Evolutionary conservation across 2,797 vertebrate genomes (phyloP).

Genomic region (Hypotaenidia okinawae): DNA sequence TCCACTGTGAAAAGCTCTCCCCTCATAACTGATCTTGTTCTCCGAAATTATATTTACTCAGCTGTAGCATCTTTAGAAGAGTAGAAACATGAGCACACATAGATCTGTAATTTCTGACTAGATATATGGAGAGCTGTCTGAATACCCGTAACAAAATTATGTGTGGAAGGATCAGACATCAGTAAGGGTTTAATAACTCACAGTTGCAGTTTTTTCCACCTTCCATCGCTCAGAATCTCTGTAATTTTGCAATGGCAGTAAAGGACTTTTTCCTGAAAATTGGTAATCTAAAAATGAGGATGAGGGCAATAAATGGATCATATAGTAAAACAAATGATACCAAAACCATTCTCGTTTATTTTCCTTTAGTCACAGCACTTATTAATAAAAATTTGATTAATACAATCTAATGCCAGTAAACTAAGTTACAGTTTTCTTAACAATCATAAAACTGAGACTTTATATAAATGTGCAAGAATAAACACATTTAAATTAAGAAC

Average conservation of each 20-base stretch:
- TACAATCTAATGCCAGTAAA: neutral
- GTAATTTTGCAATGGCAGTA: constrained; percentile 32
- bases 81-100: neutral
- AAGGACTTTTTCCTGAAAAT: constrained; percentile 49
- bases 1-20: neutral
- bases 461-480: neutral
- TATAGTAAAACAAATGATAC: neutral
- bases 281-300: constrained; percentile 68
- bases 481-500: neutral
- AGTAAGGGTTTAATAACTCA: constrained; percentile 59
- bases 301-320: neutral
- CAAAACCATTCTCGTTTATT: neutral
- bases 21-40: neutral
- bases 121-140: neutral
- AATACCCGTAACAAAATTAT: neutral
- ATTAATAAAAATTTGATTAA: constrained; percentile 31
- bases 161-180: neutral
- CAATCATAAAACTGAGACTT: neutral
- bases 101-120: neutral
- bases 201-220: constrained; percentile 57
- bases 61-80: neutral
- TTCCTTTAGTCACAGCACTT: constrained; percentile 6
- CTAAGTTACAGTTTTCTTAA: neutral
- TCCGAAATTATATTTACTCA: neutral
- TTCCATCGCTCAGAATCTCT: constrained; percentile 60